Percentiles rank a stretch among this genome's conserved stretches.
Evolutionary conservation across 1,140 invertebrate genomes (phyloP).

Genomic region (Nasonia giraulti): DNA sequence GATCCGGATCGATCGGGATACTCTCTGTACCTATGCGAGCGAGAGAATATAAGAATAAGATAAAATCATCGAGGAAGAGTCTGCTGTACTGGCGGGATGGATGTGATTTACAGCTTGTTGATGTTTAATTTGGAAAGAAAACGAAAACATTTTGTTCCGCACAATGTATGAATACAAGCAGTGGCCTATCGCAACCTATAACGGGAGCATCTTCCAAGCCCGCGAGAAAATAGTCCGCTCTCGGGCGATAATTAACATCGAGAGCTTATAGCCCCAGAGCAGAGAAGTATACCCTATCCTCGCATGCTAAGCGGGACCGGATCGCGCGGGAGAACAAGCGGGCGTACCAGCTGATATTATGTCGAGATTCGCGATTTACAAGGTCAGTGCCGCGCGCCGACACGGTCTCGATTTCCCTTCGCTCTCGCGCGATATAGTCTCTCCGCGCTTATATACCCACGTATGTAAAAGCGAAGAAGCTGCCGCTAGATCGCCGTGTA

Average conservation of each 20-base stretch:
- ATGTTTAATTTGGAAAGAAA: not conserved
- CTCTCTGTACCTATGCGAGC: too few species aligned
- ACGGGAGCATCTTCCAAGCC: not conserved
- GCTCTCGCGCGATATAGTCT: not conserved
- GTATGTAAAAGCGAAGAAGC: not conserved
- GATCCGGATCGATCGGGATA: not conserved
- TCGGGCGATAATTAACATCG: not conserved
- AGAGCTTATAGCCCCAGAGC: not conserved
- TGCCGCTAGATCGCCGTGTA: not conserved
- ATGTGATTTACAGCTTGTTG: not conserved
- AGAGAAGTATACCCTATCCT: not conserved
- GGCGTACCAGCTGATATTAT: slow-evolving; percentile 47
- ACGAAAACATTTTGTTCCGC: too few species aligned
- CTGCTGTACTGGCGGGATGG: not conserved
- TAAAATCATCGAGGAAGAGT: not conserved
- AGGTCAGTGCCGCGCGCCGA: slow-evolving; percentile 41
- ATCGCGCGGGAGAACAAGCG: slow-evolving; percentile 19
- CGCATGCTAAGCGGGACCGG: not conserved
- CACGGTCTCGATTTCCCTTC: slow-evolving; percentile 20
- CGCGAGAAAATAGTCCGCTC: not conserved
- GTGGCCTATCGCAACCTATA: not conserved
- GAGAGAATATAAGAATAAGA: not conserved
- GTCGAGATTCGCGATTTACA: slow-evolving; percentile 51
- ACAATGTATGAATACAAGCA: too few species aligned
- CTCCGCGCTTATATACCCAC: too few species aligned